Evolutionary conservation across 2,797 vertebrate species (phyloP), one percentile per base, ranked within the genome.

Genomic region (Emydoidea blandingii): DNA sequence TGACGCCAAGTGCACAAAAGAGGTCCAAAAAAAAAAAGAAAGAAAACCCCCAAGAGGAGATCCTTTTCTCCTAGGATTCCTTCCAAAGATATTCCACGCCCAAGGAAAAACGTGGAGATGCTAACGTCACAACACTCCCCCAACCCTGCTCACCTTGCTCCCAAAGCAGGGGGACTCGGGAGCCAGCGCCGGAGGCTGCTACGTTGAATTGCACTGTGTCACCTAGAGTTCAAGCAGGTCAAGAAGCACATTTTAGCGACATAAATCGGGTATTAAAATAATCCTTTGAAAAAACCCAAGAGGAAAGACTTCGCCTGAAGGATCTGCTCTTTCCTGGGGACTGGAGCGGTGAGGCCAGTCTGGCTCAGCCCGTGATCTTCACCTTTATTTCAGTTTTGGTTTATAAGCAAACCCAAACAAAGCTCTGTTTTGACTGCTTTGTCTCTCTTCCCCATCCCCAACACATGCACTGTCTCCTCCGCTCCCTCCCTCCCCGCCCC

Each of bases 191-290:
- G 6, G 44, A 91, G 93, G 85, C 96, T 97, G 94, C 79, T 81
- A 83, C 85, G 80, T 56, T 93, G 81, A 97, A 96, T 90, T 94
- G 96, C 97, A 84, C 95, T 50, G 86, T 93, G 89, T 88, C 78
- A 68, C 96, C 96, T 12, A 92, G 94, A 87, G 68, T 91, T 90
- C 95, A 97, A 97, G 98, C 97, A 98, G 98, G 97, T 98, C 97
- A 97, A 97, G 97, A 98, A 98, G 98, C 98, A 98, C 98, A 98
- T 97, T 97, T 96, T 98, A 97, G 95, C 97, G 94, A 97, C 94
- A 97, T 95, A 97, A 98, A 98, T 97, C 97, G 97, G 98, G 98
- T 98, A 98, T 98, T 86, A 88, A 86, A 90, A 83, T 19, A 91
- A 72, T 93, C 76, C 85, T 96, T 85, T 0, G 19, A 78, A 82